Conservation (phyloP, 2,888 invertebrate species). For the Agrilus mali region DNA sequence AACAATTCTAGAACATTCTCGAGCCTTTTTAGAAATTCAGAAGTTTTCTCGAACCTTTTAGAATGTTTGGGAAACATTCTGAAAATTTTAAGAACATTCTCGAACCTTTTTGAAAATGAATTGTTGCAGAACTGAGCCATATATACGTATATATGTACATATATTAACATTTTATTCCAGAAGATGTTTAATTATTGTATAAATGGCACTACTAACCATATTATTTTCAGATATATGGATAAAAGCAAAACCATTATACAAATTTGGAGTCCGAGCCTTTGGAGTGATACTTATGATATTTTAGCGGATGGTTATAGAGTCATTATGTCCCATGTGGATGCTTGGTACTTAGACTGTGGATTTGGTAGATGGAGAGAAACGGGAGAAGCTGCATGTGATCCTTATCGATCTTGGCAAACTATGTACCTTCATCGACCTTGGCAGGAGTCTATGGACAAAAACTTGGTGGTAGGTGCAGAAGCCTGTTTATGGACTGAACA, state of each 20-base stretch:
- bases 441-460: slow-evolving; percentile 35
- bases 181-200: too few species aligned
- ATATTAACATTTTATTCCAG: too few species aligned
- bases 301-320: slow-evolving; percentile 65
- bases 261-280: slow-evolving; percentile 70
- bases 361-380: slow-evolving; percentile 76
- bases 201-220: slow-evolving; percentile 1
- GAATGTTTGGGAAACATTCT: too few species aligned
- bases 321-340: slow-evolving; percentile 75
- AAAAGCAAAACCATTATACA: slow-evolving; percentile 51
- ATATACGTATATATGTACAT: too few species aligned
- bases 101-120: too few species aligned
- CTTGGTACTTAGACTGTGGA: slow-evolving; percentile 81
- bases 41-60: too few species aligned
- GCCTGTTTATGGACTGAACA: slow-evolving; percentile 81
- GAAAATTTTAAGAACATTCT: too few species aligned
- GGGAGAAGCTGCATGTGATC: slow-evolving; percentile 76
- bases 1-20: too few species aligned
- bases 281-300: slow-evolving; percentile 67
- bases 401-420: slow-evolving; percentile 79
- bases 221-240: slow-evolving; percentile 28
- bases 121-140: too few species aligned
- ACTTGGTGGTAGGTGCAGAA: slow-evolving; percentile 57
- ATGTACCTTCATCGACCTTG: slow-evolving; percentile 75
- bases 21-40: too few species aligned